Base-by-base conservation (phyloP, 2,888 invertebrate genomes). In the Carpatolechia fugitivella region DNA sequence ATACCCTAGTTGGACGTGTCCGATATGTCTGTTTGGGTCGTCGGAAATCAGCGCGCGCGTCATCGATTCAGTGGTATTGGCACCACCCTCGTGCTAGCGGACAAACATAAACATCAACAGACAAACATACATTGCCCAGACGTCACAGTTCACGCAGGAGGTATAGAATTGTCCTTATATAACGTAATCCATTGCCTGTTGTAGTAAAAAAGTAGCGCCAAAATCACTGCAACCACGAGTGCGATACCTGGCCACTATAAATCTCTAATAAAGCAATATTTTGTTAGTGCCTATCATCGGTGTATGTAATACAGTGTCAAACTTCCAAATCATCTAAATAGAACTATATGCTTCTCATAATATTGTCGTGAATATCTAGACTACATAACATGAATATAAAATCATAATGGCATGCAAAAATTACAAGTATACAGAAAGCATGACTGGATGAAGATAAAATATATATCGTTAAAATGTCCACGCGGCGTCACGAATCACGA, bases 1-100 rank as follows among this genome's bases (percentile, higher is more conserved):
- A 92, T 97, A 97, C 97, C 97, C 97, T 92, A 97, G 93, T 91
- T 97, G 97, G 90, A 97, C 96, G 91, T 96, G 96, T 91, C 96
- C 97, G 91, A 95, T 93, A 91, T 95, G 94, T 92, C 94, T 94
- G 91, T 95, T 95, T 91, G 95, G 94, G 93, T 97, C 97, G 92
- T 97, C 97, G 91, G 95, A 95, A 91, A 97, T 97, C 92, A 97
- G 94, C 91, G 97, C 96, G 90, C 97, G 95, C 91, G 97, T 97
- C 96, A 97, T 96, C 92, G 97, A 97, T 92, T 97, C 97, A 91
- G 96, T 96, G 92, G 96, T 95, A 93, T 94, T 95, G 90, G 95
- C 93, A 91, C 96, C 96, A 93, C 95, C 95, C 93, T 95, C 96
- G 94, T 95, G 95, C 95, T 96, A 94, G 90, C 93, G 93, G 92